Evolutionary conservation across 2,113 vertebrate genomes (phyloP).

Genomic region (Puma concolor): DNA sequence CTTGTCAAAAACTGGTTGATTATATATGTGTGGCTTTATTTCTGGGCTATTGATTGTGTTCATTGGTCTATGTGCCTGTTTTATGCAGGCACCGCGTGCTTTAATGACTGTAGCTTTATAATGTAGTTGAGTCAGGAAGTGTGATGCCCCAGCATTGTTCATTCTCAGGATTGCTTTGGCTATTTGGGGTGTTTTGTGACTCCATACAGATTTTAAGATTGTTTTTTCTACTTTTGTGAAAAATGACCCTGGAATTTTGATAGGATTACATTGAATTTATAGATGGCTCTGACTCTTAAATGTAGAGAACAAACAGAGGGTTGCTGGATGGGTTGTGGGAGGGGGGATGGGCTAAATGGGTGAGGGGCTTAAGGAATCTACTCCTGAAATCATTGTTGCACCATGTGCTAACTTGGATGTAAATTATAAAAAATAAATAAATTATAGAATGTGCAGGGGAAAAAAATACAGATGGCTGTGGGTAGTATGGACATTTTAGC

Average conservation of each 20-base stretch:
- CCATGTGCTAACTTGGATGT: too few species aligned
- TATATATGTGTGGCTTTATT: background rate
- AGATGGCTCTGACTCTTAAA: background rate
- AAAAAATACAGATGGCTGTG: background rate
- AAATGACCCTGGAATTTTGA: background rate
- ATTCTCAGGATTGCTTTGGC: background rate
- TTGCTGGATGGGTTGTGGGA: too few species aligned
- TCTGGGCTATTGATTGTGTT: background rate
- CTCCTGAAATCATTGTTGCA: too few species aligned
- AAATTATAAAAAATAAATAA: too few species aligned
- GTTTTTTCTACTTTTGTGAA: background rate
- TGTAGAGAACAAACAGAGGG: too few species aligned
- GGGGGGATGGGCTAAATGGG: too few species aligned
- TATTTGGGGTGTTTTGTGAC: background rate
- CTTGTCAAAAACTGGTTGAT: background rate
- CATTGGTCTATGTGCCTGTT: background rate
- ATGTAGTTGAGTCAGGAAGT: background rate
- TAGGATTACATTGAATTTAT: background rate
- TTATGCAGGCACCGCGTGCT: background rate
- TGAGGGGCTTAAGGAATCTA: too few species aligned
- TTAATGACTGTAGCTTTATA: background rate
- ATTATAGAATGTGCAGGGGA: too few species aligned
- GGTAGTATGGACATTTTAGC: background rate
- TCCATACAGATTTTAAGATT: background rate
- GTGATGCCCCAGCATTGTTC: background rate